Conservation (phyloP, 2,888 invertebrate species). For the Yponomeuta malinellus region DNA sequence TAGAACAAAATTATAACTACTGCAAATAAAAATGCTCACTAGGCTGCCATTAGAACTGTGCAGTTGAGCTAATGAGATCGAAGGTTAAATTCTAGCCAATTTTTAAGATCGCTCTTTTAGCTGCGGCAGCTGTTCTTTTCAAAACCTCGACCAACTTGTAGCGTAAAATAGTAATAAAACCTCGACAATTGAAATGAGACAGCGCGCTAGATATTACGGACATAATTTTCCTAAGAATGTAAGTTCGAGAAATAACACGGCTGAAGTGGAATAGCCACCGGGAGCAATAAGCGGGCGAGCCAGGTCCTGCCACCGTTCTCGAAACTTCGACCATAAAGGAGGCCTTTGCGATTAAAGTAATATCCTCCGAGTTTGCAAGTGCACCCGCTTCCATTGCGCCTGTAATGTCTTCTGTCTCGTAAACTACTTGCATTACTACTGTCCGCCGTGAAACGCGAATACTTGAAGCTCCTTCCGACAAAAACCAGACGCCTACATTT, state of each 20-base stretch:
- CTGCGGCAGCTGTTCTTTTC: neutral
- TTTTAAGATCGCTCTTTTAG: neutral
- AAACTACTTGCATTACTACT: conserved; percentile 36
- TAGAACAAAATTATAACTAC: neutral
- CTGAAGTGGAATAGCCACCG: conserved; percentile 30
- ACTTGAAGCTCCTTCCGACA: neutral
- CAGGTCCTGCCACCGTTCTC: conserved; percentile 26
- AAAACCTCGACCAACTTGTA: neutral
- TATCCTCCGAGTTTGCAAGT: conserved; percentile 39
- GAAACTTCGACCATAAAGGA: conserved; percentile 54
- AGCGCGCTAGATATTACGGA: conserved; percentile 3
- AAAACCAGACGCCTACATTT: neutral
- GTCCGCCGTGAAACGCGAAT: conserved; percentile 22
- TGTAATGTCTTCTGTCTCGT: conserved; percentile 40
- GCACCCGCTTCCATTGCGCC: conserved; percentile 31
- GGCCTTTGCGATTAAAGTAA: conserved; percentile 60
- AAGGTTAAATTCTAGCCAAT: too few relatives aligned
- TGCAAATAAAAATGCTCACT: neutral
- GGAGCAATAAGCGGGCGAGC: conserved; percentile 45
- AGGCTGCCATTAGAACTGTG: too few relatives aligned
- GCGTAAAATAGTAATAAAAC: neutral
- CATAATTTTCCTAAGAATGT: conserved; percentile 3
- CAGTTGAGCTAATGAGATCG: neutral
- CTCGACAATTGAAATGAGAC: neutral
- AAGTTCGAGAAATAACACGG: conserved; percentile 30